Evolutionary conservation across 1,140 invertebrate species (phyloP), one percentile per base, ranked within the genome.

Genomic region (Acarapis woodi): DNA sequence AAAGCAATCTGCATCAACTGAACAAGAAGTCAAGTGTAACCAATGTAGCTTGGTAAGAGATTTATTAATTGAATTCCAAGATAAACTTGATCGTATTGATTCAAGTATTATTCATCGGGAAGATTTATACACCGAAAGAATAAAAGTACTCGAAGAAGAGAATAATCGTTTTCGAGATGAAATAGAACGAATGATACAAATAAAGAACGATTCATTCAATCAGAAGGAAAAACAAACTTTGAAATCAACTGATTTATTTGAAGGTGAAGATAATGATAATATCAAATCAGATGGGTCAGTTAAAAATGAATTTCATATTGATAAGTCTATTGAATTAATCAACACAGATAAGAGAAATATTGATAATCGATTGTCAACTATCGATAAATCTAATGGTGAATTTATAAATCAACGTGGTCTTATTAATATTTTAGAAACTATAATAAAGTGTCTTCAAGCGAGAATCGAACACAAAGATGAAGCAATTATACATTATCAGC

Each of bases 341-440:
- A n/a, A 26, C n/a, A 26, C 6, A 26, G 25, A 6, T n/a, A 15
- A 26, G 25, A 6, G 25, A 6, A 16, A 6, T 15, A 9, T 3
- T 15, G n/a, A 16, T 15, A 9, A 9, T 2, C 12, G 18, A 14
- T 14, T 2, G 9, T 12, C 1, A 32, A 16, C 9, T 10, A 16
- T 2, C 12, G 31, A 16, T 10, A 9, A 16, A 32, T 3, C 1
- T 28, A 28, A 28, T 28, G 26, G 14, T 28, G 26, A 28, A 14
- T 10, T 10, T 2, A 12, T 14, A 28, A 12, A n/a, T n/a, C n/a
- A n/a, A n/a, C n/a, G n/a, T n/a, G 16, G 12, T 32, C 9, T 19
- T 12, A 9, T 32, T 32, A 35, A 33, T 9, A 20, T 35, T 23
- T 24, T 35, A 9, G 34, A 35, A 35, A 35, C 34, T n/a, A 37